These are phyloP conservation scores for Dromas ardeola DNA, from an alignment of 2,113 vertebrate species.

Conservation along the genomic window DNA sequence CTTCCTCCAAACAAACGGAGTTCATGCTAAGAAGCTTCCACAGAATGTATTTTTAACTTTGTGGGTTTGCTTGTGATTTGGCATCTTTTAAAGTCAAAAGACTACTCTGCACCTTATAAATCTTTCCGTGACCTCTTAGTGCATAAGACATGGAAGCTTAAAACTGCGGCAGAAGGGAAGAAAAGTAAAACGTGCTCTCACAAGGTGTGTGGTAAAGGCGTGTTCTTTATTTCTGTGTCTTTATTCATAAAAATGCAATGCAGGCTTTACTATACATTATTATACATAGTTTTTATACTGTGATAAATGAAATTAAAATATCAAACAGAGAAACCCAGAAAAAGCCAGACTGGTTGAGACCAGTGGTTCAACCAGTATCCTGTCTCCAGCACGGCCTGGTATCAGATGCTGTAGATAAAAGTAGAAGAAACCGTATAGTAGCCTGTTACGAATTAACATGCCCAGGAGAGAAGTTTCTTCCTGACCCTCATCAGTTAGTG, in stretches of 20 bases:
- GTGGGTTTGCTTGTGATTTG: background rate
- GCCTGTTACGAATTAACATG: background rate
- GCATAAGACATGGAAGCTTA: background rate
- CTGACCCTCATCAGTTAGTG: constrained; percentile 17
- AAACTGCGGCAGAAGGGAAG: background rate
- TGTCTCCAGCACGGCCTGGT: constrained; percentile 13
- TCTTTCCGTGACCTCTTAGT: background rate
- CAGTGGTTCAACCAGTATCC: background rate
- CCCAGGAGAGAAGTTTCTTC: constrained; percentile 1
- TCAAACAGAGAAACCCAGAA: background rate
- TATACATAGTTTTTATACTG: background rate
- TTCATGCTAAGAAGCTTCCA: background rate
- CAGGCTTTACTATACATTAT: background rate
- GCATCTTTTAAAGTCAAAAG: background rate
- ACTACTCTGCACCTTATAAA: background rate
- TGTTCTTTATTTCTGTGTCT: constrained; percentile 16
- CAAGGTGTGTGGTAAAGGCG: background rate
- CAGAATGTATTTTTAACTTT: background rate
- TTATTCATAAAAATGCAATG: background rate
- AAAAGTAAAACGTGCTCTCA: background rate
- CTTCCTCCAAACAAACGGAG: background rate
- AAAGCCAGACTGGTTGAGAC: background rate
- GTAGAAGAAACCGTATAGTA: background rate
- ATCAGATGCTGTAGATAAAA: constrained; percentile 40
- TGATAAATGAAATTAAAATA: constrained; percentile 38